Evolutionary conservation across 2,113 vertebrate species (phyloP).

Genomic region (Corapipo altera): DNA sequence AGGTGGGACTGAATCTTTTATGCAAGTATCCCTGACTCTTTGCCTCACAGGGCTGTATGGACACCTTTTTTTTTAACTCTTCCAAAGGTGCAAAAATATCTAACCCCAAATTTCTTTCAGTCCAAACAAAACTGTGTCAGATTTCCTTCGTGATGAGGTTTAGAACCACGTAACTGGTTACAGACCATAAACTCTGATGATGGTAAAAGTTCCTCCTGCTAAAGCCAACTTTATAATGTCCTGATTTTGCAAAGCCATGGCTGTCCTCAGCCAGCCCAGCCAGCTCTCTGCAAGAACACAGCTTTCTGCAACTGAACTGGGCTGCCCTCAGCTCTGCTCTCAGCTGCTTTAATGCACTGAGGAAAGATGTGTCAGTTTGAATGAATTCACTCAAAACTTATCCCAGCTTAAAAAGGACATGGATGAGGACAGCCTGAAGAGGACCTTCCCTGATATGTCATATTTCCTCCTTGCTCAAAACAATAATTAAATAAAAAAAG

Average conservation of each 20-base stretch:
- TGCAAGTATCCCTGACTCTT: neutral
- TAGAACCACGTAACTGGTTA: neutral
- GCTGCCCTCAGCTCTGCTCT: neutral
- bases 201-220: neutral
- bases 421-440: neutral
- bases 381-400: neutral
- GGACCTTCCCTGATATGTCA: neutral
- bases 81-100: neutral
- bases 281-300: neutral
- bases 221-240: neutral
- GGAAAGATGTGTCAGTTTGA: neutral
- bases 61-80: neutral
- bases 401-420: neutral
- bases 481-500: neutral
- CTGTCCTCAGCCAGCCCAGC: neutral
- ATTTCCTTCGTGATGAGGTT: neutral
- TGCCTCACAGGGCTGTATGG: accelerated
- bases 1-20: neutral
- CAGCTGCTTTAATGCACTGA: neutral
- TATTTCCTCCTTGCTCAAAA: neutral
- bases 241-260: neutral
- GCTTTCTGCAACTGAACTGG: neutral
- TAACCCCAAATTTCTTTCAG: neutral
- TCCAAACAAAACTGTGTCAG: neutral
- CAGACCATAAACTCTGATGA: neutral